Evolutionary conservation across 2,888 invertebrate genomes (phyloP).

Genomic region (Lamellibrachia satsuma): DNA sequence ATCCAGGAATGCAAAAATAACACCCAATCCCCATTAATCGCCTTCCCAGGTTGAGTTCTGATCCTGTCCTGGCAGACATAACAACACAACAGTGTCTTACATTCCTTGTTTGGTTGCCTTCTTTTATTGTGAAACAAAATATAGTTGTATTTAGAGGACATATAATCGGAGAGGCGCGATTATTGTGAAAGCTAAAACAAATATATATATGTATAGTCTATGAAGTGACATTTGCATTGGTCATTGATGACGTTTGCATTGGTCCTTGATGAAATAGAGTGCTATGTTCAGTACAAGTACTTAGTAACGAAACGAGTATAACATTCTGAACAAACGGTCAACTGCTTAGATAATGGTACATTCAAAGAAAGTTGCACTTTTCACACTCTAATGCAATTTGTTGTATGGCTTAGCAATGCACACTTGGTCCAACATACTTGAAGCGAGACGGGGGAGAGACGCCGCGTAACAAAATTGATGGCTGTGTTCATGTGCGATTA

Average conservation of each 20-base stretch:
- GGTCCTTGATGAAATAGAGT: neutral
- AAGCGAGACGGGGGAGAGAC: neutral
- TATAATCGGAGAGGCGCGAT: too few species aligned
- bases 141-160: too few species aligned
- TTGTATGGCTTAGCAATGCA: neutral
- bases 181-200: too few species aligned
- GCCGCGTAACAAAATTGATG: neutral
- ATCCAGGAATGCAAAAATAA: too few species aligned
- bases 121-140: too few species aligned
- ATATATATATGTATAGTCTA: too few species aligned
- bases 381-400: neutral
- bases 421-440: neutral
- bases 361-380: neutral
- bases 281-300: neutral
- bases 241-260: neutral
- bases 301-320: neutral
- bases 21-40: too few species aligned
- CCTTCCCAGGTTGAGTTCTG: too few species aligned
- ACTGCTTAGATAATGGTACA: neutral
- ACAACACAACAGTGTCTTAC: neutral
- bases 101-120: too few species aligned
- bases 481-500: neutral
- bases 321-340: neutral
- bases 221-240: too few species aligned
- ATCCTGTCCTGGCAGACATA: too few species aligned